Conservation (phyloP, 2,113 vertebrate species). For the Ardeotis arabs region DNA sequence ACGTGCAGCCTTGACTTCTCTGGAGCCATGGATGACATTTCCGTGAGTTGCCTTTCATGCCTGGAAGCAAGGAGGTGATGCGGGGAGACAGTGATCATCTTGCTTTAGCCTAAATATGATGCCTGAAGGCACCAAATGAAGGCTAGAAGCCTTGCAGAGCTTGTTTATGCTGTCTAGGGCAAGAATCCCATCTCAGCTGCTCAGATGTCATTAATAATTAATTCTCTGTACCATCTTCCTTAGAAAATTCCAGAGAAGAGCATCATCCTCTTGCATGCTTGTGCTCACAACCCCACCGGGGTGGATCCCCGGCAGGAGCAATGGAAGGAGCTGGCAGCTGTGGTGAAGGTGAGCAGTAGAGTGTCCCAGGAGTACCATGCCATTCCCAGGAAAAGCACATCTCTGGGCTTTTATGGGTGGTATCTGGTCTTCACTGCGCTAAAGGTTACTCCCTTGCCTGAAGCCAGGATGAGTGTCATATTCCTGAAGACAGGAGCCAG, state of each 20-base stretch:
- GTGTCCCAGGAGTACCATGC: no score
- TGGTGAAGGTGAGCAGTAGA: slow-evolving; percentile 83
- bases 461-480: background rate
- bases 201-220: background rate
- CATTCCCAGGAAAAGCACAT: background rate
- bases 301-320: slow-evolving; percentile 94
- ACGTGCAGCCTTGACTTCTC: slow-evolving; percentile 94
- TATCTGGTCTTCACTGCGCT: accelerated
- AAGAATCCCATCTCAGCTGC: background rate
- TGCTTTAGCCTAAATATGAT: background rate
- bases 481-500: background rate
- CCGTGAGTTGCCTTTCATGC: slow-evolving; percentile 78
- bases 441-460: background rate
- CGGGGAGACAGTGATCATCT: background rate
- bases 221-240: background rate
- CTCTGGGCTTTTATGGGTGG: background rate
- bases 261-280: slow-evolving; percentile 91
- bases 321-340: slow-evolving; percentile 90
- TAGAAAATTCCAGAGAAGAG: slow-evolving; percentile 97
- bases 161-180: background rate
- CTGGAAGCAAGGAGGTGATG: background rate
- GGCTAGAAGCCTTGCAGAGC: background rate
- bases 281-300: slow-evolving; percentile 97
- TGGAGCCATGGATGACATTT: slow-evolving; percentile 93
- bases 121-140: background rate